Percentiles rank a stretch among this genome's conserved stretches.
These are phyloP conservation scores for Sebastolobus altivelis DNA, from an alignment of 2,797 vertebrate genomes.

Conservation along the genomic window DNA sequence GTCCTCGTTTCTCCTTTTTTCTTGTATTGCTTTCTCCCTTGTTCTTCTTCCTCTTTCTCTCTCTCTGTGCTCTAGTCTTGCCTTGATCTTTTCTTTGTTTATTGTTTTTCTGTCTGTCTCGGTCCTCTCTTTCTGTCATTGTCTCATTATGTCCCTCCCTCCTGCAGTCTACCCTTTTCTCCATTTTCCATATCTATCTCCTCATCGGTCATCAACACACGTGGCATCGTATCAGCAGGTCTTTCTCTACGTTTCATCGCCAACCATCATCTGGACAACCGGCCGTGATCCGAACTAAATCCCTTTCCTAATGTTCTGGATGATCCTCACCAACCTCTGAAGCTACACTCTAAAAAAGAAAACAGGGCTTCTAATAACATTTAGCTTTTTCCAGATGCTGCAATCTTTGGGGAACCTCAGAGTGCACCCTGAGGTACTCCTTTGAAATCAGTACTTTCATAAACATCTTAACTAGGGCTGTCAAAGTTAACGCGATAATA, in stretches of 20 bases:
- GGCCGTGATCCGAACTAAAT: constrained; percentile 4
- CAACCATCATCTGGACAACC: constrained; percentile 32
- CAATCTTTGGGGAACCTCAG: constrained; percentile 4
- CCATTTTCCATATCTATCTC: constrained; percentile 15
- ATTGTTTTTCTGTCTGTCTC: not conserved
- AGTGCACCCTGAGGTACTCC: constrained; percentile 11
- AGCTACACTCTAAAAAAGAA: constrained; percentile 61
- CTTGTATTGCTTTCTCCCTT: not conserved
- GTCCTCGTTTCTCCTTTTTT: not conserved
- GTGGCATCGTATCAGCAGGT: constrained; percentile 54
- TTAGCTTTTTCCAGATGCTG: not conserved
- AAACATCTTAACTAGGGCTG: not conserved
- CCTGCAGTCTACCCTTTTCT: not conserved
- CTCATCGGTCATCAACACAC: constrained; percentile 5
- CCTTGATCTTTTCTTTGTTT: not conserved
- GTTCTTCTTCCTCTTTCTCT: not conserved
- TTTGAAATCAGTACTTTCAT: not conserved
- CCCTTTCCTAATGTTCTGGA: constrained; percentile 7
- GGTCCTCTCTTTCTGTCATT: not conserved
- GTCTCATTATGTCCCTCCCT: constrained; percentile 10
- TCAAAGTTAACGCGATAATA: no score
- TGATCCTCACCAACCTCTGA: constrained; percentile 14
- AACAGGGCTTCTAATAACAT: not conserved
- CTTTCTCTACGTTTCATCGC: constrained; percentile 60
- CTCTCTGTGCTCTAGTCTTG: not conserved